phyloP scores from a whole-genome alignment of 2,888 invertebrate species.

The Stenodema calcarata region DNA sequence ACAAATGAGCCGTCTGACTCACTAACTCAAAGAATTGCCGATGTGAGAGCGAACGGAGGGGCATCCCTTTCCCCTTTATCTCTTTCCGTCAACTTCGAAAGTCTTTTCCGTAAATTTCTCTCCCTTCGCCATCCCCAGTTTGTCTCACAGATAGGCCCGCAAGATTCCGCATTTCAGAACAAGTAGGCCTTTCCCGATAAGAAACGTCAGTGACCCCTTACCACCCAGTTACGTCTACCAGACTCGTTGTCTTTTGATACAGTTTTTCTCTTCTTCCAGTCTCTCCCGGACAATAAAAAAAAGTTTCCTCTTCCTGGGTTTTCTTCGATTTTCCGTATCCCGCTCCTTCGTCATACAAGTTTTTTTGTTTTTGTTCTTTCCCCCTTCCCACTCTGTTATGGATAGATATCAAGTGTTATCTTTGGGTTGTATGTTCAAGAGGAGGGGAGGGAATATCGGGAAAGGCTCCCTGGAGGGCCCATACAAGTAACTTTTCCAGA shows the following conservation, averaged over 20 bases:
- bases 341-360: neutral
- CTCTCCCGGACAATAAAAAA: neutral
- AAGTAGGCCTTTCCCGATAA: slow-evolving; percentile 26
- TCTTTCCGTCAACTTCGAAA: slow-evolving; percentile 32
- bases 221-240: neutral
- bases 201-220: slow-evolving; percentile 14
- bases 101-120: slow-evolving; percentile 37
- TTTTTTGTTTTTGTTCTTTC: neutral
- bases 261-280: neutral
- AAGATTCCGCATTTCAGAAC: slow-evolving; percentile 28
- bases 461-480: neutral
- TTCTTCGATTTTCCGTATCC: neutral
- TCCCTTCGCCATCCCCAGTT: neutral
- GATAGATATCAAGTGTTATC: slow-evolving; percentile 20
- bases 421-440: slow-evolving; percentile 17
- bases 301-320: neutral
- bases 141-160: slow-evolving; percentile 1
- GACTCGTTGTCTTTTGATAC: neutral
- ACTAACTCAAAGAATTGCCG: too few species aligned
- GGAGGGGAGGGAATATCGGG: neutral
- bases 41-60: too few species aligned
- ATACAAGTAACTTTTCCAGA: neutral
- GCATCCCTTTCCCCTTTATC: neutral
- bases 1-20: too few species aligned
- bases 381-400: neutral